Base-by-base conservation (phyloP, 2,888 invertebrate species). In the Apodemia hepburni region DNA sequence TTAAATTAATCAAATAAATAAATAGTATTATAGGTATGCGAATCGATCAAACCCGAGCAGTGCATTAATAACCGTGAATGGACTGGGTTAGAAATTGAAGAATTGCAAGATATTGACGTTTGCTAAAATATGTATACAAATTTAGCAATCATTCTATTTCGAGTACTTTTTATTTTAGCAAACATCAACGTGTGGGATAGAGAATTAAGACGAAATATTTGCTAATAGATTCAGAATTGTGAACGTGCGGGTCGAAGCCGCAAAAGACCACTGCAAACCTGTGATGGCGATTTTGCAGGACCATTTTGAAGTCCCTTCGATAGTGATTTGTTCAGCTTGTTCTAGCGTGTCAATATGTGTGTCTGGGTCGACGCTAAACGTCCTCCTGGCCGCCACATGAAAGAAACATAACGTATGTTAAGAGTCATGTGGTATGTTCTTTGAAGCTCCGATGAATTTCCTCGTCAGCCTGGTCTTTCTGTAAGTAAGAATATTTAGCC, bases 231-330 rank as follows among this genome's bases (percentile, higher is more conserved):
- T 82, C 85, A 89, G 87, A 87, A 82, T 80, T 89, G 89, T 88
- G 88, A 89, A 84, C 86, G 87, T 85, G 90, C 90, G 89, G 89
- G 82, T 81, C 85, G 76, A 77, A 86, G 90, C 90, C 91, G 90
- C 89, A 77, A 90, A 89, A 92, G 88, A 88, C 90, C 87, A 84
- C 87, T 80, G 90, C 92, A 92, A 96, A 98, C 98, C 98, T 98
- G 98, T 98, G 89, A 98, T 98, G 92, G 98, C 98, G 94, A 98
- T 98, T 96, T 98, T 98, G 96, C 98, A 98, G 92, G 98, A 98
- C 98, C 98, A 98, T 94, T 98, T 98, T 92, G 98, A 98, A 84
- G 98, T 98, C 93, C 98, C 98, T 94, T 98, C 98, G 92, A 98
- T 97, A 92, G 98, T 98, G 94, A 97, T 96, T 94, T 96, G 96